Base-by-base conservation (phyloP, 2,888 invertebrate species). In the Ophion obscuratus region DNA sequence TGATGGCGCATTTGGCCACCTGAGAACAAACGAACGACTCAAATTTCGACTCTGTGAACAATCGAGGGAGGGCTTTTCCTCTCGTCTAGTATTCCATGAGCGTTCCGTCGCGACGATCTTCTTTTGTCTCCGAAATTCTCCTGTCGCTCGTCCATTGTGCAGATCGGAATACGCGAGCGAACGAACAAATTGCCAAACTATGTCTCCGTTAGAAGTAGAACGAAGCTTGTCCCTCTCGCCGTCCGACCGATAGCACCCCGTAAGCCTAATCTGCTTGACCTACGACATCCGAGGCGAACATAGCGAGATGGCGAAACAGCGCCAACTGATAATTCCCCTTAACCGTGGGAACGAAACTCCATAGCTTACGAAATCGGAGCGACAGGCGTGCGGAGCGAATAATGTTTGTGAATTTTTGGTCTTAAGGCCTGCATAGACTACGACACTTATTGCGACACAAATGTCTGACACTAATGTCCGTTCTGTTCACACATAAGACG, bases 1-100 rank as follows among this genome's bases (percentile, higher is more conserved):
- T 97, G 87, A 98, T 97, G 64, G 97, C 96, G 92, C 98, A 98
- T 94, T 97, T 97, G 64, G 97, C 97, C 89, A 98, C 97, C 98
- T 98, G 94, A 77, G 95, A 92, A 86, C 81, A 81, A 74, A 17
- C 5, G 53, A 53, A 11, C 17, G 53, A 53, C 4, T 53, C 53
- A 53, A 71, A 57, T 31, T 20, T 9, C n/a, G 27, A 66, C 74
- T 53, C 75, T 14, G 27, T 27, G 40, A 40, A 64, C 53, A 64
- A 64, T 80, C 53, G 47, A 78, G 11, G 5, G 11, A 64, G 57
- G 40, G n/a, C 24, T 31, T 0, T 9, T 20, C 20, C 6, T 27
- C 7, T 20, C 20, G 74, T 83, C 76, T 62, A 79, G 83, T 67
- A 40, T 10, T 80, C 61, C 83, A 80, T 85, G 85, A 31, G 53